phyloP scores from a whole-genome alignment of 1,140 invertebrate genomes.

The Apolygus lucorum region DNA sequence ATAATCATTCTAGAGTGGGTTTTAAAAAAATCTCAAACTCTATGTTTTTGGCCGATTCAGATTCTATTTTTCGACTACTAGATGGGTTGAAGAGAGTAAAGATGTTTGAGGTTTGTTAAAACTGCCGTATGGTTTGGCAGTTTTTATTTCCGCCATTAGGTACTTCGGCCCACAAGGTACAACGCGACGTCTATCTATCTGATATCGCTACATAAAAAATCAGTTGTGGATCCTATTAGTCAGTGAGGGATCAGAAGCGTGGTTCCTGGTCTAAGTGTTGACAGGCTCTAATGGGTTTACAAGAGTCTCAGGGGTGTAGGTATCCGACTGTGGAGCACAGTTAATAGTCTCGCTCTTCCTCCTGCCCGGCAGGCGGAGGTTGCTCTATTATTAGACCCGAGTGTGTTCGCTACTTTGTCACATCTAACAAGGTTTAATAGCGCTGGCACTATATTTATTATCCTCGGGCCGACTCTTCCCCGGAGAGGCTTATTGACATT shows the following conservation, averaged over 20 bases:
- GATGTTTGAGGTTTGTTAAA: too few species aligned
- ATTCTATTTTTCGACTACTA: too few species aligned
- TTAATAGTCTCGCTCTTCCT: background rate
- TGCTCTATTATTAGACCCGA: background rate
- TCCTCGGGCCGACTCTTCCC: background rate
- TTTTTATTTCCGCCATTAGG: too few species aligned
- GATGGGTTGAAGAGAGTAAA: too few species aligned
- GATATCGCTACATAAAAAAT: too few species aligned
- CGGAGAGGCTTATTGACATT: background rate
- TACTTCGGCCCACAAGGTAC: too few species aligned
- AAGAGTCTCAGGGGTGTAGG: background rate
- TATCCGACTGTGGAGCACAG: background rate
- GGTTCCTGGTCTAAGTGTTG: background rate
- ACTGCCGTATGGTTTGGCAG: too few species aligned
- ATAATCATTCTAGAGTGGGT: too few species aligned
- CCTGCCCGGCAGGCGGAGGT: too few species aligned
- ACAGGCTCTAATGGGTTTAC: background rate
- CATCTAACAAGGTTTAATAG: conserved; percentile 1
- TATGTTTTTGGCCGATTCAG: too few species aligned
- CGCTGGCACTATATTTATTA: background rate
- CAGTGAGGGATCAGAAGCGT: background rate
- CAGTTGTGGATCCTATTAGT: background rate
- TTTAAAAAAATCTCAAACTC: too few species aligned
- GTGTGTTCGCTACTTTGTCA: background rate
- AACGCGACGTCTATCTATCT: too few species aligned